Conservation (phyloP, 2,113 vertebrate species). For the Tyrannus savana region DNA sequence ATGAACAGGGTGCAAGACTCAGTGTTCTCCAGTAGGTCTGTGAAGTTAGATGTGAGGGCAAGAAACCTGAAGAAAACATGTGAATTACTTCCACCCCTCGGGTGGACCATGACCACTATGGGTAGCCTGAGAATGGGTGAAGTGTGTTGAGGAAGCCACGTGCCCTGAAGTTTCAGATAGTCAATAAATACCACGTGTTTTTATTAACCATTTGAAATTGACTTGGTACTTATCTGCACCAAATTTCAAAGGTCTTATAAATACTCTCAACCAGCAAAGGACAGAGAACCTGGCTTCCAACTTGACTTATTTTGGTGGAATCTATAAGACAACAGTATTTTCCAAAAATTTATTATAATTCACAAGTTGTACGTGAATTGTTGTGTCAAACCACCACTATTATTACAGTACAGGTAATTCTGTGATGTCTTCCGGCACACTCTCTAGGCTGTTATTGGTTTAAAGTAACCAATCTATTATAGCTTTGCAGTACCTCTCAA, state of each 20-base stretch:
- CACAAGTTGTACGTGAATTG: not conserved
- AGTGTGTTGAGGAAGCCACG: fast-evolving
- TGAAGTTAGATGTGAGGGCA: not conserved
- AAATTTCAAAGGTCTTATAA: not conserved
- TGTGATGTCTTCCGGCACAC: not conserved
- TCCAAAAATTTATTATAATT: not conserved
- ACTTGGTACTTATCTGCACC: not conserved
- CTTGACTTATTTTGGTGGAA: not conserved
- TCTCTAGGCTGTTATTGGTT: not conserved
- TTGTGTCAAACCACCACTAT: not conserved
- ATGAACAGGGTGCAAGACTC: not conserved
- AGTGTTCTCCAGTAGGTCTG: not conserved
- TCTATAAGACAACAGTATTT: not conserved
- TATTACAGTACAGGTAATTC: not conserved
- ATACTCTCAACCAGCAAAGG: fast-evolving
- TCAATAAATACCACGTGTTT: not conserved
- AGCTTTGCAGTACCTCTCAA: not conserved
- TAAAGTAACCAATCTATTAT: not conserved
- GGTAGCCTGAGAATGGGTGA: not conserved
- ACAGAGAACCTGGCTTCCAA: not conserved
- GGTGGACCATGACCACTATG: fast-evolving
- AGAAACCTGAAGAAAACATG: fast-evolving
- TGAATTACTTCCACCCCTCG: not conserved
- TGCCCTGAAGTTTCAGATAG: not conserved
- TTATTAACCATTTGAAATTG: not conserved